Evolutionary conservation across 2,113 vertebrate genomes (phyloP).

Genomic region (Python bivittatus): DNA sequence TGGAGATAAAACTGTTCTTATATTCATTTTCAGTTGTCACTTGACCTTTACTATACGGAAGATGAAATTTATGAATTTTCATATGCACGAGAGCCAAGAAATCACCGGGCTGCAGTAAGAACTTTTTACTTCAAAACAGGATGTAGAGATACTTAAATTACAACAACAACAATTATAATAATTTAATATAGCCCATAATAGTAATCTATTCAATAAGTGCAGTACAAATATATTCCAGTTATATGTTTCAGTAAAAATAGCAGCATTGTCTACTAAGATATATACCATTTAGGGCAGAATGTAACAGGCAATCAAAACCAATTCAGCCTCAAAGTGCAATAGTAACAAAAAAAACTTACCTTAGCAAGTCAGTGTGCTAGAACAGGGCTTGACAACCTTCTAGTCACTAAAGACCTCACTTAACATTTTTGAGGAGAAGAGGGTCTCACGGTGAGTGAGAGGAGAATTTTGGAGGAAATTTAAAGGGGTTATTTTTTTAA

Average conservation of each 20-base stretch:
- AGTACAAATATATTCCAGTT: neutral
- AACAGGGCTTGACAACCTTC: neutral
- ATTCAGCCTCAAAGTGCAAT: neutral
- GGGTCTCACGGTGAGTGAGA: neutral
- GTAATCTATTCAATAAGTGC: neutral
- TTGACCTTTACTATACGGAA: constrained; percentile 95
- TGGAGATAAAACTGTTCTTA: constrained; percentile 43
- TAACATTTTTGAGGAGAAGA: neutral
- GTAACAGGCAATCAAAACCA: neutral
- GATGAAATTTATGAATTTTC: constrained; percentile 97
- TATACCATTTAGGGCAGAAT: neutral
- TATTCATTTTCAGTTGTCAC: constrained; percentile 81
- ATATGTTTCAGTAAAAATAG: neutral
- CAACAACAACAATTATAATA: neutral
- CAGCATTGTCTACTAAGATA: neutral
- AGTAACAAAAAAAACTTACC: neutral
- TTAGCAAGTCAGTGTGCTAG: neutral
- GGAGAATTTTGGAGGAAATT: neutral
- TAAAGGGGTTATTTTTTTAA: neutral
- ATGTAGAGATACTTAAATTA: neutral
- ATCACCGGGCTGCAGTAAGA: constrained; percentile 87
- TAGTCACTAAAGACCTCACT: neutral
- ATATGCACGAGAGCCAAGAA: constrained; percentile 90
- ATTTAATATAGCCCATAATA: neutral
- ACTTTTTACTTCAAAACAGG: neutral